phyloP scores from a whole-genome alignment of 2,113 vertebrate species.

The Edolisoma coerulescens region DNA sequence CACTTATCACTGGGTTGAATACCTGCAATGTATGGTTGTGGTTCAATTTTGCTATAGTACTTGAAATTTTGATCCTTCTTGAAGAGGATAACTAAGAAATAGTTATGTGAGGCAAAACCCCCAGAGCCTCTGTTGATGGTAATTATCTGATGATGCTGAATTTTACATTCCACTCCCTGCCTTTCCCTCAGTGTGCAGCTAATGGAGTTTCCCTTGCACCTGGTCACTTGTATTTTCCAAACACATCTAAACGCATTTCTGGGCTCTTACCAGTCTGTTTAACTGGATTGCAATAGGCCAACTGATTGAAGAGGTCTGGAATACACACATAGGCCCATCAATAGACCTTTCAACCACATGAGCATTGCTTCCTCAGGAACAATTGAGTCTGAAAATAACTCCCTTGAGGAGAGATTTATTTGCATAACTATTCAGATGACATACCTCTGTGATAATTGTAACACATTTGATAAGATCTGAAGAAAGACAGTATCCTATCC shows the following conservation, averaged over 20 bases:
- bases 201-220: neutral
- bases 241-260: neutral
- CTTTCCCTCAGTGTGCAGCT: neutral
- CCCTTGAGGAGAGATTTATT: neutral
- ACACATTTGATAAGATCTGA: neutral
- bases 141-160: neutral
- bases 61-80: neutral
- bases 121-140: neutral
- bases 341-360: neutral
- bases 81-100: neutral
- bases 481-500: neutral
- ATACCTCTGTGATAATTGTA: neutral
- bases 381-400: neutral
- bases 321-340: neutral
- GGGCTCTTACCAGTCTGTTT: neutral
- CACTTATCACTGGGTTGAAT: neutral
- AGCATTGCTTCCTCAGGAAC: neutral
- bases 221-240: neutral
- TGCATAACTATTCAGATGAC: neutral
- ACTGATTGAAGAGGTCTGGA: neutral
- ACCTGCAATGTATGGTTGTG: neutral
- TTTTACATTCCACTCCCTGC: neutral
- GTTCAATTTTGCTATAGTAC: neutral
- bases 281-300: neutral
- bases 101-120: neutral